phyloP scores from a whole-genome alignment of 2,888 invertebrate species.

The Ophraella communa region DNA sequence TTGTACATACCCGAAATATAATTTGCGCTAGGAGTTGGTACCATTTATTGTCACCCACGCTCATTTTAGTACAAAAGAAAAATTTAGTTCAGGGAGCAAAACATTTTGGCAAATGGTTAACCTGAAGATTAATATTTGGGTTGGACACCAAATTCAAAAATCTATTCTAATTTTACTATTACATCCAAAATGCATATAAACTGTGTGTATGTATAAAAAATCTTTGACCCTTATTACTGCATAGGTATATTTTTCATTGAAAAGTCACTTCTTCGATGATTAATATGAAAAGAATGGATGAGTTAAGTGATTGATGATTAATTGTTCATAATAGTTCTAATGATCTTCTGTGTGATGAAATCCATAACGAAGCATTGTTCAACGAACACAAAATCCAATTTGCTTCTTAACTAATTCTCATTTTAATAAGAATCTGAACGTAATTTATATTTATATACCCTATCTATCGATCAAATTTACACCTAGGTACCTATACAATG shows the following conservation, averaged over 20 bases:
- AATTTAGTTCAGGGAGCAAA: not conserved
- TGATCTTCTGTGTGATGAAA: not conserved
- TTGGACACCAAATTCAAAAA: no score
- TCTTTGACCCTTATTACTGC: not conserved
- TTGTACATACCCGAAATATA: not conserved
- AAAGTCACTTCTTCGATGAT: not conserved
- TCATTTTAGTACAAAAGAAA: not conserved
- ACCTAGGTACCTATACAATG: slow-evolving; percentile 21
- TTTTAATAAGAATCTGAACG: slow-evolving; percentile 1
- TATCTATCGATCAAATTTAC: slow-evolving; percentile 20
- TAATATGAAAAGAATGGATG: not conserved
- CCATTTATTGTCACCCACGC: not conserved
- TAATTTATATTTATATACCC: slow-evolving; percentile 15
- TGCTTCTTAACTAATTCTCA: not conserved
- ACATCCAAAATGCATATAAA: no score
- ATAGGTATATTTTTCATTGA: not conserved
- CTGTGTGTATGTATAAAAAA: no score
- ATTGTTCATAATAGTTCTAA: not conserved
- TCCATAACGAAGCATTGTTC: not conserved
- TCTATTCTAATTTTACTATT: no score
- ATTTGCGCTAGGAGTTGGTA: not conserved
- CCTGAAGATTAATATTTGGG: no score
- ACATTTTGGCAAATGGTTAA: not conserved
- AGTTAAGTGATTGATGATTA: not conserved
- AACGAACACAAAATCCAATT: not conserved